phyloP scores from a whole-genome alignment of 2,113 vertebrate genomes.

The Trichomycterus rosablanca region DNA sequence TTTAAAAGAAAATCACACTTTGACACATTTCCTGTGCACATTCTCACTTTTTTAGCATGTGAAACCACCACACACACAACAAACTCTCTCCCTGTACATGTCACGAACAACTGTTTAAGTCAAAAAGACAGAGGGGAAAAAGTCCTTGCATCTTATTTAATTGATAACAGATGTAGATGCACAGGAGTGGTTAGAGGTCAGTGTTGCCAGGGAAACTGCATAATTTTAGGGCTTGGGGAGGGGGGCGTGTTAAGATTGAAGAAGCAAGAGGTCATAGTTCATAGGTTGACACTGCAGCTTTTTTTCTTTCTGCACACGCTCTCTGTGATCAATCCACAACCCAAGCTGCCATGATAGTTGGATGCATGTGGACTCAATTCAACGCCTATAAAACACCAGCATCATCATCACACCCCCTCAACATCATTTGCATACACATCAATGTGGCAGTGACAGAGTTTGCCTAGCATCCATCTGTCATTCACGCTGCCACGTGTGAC shows the following conservation, averaged over 20 bases:
- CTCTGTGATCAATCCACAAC: constrained; percentile 57
- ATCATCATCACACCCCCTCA: constrained; percentile 32
- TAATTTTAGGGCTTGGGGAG: constrained; percentile 58
- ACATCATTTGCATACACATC: constrained; percentile 55
- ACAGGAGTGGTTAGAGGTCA: constrained; percentile 67
- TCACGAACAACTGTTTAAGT: not conserved
- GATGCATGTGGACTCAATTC: constrained; percentile 30
- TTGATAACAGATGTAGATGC: constrained; percentile 80
- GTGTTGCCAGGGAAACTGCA: constrained; percentile 67
- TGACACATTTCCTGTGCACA: no score
- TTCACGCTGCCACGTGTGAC: constrained; percentile 46
- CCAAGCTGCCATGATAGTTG: constrained; percentile 25
- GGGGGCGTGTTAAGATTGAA: constrained; percentile 52
- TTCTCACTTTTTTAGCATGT: no score
- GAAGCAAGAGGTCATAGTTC: constrained; percentile 61
- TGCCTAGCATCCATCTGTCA: constrained; percentile 67
- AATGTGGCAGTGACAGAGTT: constrained; percentile 43
- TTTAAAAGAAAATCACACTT: no score
- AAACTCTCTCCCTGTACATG: no score
- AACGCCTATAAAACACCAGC: constrained; percentile 34
- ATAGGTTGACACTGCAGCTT: constrained; percentile 68
- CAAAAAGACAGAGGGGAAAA: constrained; percentile 33
- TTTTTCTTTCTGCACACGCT: constrained; percentile 57
- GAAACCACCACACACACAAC: no score
- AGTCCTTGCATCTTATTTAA: constrained; percentile 63